Evolutionary conservation across 2,113 vertebrate genomes (phyloP), one percentile per base, ranked within the genome.

Genomic region (Syngnathoides biaculeatus): DNA sequence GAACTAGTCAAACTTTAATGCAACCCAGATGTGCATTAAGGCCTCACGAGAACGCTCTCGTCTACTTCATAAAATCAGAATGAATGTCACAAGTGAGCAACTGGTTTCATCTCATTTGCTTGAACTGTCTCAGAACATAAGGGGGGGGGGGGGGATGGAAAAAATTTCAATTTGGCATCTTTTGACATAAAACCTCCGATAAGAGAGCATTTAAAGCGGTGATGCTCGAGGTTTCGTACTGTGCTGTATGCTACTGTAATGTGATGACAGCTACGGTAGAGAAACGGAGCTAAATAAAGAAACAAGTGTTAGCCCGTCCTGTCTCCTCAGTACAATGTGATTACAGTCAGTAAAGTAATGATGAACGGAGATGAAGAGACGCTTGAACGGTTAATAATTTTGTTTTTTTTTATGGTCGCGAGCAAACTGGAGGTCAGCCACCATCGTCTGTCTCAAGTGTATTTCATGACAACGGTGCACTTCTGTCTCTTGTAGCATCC

Each of bases 1-100:
- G 1, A 11, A 55, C 65, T 56, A 6, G n/a, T 72, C 38, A 81
- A 84, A 76, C 24, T 71, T 68, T 71, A 59, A 38, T 55, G 15
- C 15, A 57, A 17, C 55, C 7, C 9, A 2, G 14, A 19, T 2
- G 7, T 57, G 13, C 14, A 27, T 17, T 9, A 57, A 57, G 5
- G 30, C 13, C 55, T 57, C 55, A 57, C 26, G 27, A 5, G 55
- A 57, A 6, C 19, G 45, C 1, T 15, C 15, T 48, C 17, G 2
- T 19, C 15, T 14, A 48, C 15, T 17, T 48, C 55, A 57, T 57
- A 48, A 5, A 35, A 35, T 30, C 55, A 57, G 26, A 57, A 57
- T 30, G 8, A 30, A 26, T 30, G 6, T 30, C 55, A 13, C 55
- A 8, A 26, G 55, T 57, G 53, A 13, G 7, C 2, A 26, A 6